These are phyloP conservation scores for Plecotus auritus DNA, from an alignment of 2,113 vertebrate genomes.

Conservation along the genomic window DNA sequence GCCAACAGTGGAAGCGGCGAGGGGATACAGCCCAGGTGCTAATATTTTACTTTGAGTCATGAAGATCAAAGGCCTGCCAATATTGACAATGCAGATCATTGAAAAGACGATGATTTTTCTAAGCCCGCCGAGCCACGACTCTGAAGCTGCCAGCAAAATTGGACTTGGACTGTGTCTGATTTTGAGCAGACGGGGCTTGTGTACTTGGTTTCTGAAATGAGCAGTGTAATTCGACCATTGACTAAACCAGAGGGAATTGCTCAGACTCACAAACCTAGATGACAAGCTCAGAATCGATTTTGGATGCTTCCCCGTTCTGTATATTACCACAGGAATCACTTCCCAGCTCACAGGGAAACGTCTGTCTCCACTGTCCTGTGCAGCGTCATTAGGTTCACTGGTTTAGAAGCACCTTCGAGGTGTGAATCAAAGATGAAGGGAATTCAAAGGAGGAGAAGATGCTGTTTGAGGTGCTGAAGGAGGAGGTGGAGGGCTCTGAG, in stretches of 20 bases:
- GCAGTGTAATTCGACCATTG: slow-evolving; percentile 21
- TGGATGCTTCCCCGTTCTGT: not conserved
- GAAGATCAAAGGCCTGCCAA: slow-evolving; percentile 20
- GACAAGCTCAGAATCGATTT: slow-evolving; percentile 44
- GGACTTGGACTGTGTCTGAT: not conserved
- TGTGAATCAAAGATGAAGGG: not conserved
- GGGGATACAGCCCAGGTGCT: not conserved
- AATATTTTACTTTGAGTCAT: slow-evolving; percentile 25
- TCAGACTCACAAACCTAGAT: not conserved
- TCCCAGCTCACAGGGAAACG: not conserved
- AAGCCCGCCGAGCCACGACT: not conserved
- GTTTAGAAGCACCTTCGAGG: not conserved
- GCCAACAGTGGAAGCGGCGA: slow-evolving; percentile 10
- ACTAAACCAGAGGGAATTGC: slow-evolving; percentile 48
- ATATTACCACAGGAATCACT: not conserved
- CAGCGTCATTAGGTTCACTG: not conserved
- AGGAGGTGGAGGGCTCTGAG: not conserved
- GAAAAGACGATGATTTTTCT: not conserved
- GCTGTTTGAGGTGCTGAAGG: not conserved
- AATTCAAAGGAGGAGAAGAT: not conserved
- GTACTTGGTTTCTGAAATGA: not conserved
- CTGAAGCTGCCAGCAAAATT: not conserved
- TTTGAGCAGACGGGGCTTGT: not conserved
- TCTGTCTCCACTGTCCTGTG: not conserved
- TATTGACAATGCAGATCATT: slow-evolving; percentile 33